Conservation (phyloP, 2,888 invertebrate genomes). For the Choreutis nemorana region DNA sequence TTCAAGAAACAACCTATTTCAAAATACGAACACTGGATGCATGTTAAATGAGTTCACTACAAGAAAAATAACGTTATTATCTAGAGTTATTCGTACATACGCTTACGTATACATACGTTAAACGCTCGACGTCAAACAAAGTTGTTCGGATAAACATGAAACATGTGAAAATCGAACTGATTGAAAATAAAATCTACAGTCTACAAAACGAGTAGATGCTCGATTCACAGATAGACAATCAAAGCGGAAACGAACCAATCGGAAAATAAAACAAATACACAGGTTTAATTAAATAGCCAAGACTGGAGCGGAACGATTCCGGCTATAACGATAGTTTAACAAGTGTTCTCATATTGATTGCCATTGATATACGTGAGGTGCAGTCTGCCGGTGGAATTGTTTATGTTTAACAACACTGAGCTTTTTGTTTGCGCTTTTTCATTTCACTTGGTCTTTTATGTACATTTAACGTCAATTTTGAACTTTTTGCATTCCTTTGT, state of each 20-base stretch:
- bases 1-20: too few species aligned
- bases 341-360: conserved; percentile 50
- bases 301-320: conserved; percentile 42
- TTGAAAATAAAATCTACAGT: background rate
- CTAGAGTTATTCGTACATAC: too few species aligned
- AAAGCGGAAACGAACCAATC: conserved; percentile 47
- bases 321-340: conserved; percentile 56
- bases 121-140: too few species aligned
- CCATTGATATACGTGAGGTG: conserved; percentile 21
- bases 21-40: too few species aligned
- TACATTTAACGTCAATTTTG: too few species aligned
- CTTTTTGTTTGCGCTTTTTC: too few species aligned
- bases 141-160: too few species aligned
- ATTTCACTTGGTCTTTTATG: too few species aligned
- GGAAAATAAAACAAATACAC: conserved; percentile 64
- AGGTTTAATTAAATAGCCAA: conserved; percentile 64
- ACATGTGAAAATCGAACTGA: background rate
- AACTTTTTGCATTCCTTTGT: too few species aligned
- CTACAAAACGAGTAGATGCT: background rate
- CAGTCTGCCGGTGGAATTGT: conserved; percentile 30
- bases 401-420: too few species aligned
- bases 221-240: conserved; percentile 30
- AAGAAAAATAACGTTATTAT: conserved; percentile 25
- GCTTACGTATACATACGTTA: too few species aligned
- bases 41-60: conserved; percentile 19